Percentiles rank a stretch among this genome's conserved stretches.
phyloP scores from a whole-genome alignment of 2,888 invertebrate genomes.

The Caenorhabditis plicata region DNA sequence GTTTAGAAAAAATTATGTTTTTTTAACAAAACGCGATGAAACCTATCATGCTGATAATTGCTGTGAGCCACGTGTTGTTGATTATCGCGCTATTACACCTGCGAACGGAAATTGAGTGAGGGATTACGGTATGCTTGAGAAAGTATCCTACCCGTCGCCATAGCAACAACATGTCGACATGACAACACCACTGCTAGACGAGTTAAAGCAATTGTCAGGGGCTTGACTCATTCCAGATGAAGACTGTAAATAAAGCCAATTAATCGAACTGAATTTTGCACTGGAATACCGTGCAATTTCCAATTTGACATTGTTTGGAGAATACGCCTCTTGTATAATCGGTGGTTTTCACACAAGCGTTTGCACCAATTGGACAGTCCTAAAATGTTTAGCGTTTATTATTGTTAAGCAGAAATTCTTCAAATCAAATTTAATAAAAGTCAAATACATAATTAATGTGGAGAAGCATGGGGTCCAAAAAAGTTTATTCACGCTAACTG shows the following conservation, averaged over 20 bases:
- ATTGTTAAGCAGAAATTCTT: no score
- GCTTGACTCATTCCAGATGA: constrained; percentile 12
- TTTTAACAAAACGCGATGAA: background rate
- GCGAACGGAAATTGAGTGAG: background rate
- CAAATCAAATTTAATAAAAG: no score
- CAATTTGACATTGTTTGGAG: constrained; percentile 33
- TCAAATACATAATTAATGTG: no score
- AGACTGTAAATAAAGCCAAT: constrained; percentile 8
- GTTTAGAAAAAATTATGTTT: no score
- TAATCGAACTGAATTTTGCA: background rate
- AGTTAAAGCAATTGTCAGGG: constrained; percentile 33
- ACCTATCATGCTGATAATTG: background rate
- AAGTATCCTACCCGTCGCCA: constrained; percentile 35
- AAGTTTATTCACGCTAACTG: no score
- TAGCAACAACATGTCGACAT: constrained; percentile 30
- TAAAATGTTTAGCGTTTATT: background rate
- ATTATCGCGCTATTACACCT: background rate
- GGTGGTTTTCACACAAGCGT: constrained; percentile 29
- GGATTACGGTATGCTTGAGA: background rate
- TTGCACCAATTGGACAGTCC: constrained; percentile 31
- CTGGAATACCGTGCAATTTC: constrained; percentile 24
- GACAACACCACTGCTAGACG: constrained; percentile 4
- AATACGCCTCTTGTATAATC: constrained; percentile 18
- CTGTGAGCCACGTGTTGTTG: background rate
- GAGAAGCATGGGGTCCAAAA: no score